A percentile compares a stretch with the other conserved stretches of the same genome.
Conservation (phyloP, 2,797 vertebrate species). For the Trachurus trachurus region DNA sequence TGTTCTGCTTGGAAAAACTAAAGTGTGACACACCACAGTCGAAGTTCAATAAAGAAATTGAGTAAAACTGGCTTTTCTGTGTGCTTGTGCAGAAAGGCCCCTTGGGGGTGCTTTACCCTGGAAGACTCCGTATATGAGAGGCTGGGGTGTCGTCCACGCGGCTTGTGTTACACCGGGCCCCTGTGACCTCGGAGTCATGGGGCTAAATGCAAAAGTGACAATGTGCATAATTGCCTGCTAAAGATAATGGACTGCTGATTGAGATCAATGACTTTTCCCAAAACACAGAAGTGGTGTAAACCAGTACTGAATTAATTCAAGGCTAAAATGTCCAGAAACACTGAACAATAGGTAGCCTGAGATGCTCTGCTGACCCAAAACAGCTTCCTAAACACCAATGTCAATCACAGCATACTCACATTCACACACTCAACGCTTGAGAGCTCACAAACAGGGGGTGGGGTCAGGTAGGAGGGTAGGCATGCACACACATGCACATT, state of each 20-base stretch:
- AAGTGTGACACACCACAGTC: constrained; percentile 87
- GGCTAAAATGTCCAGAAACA: constrained; percentile 48
- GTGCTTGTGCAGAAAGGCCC: constrained; percentile 87
- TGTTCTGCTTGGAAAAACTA: constrained; percentile 86
- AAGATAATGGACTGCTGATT: constrained; percentile 96
- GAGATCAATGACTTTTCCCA: constrained; percentile 91
- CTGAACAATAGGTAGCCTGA: constrained; percentile 50
- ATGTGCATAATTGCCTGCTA: constrained; percentile 95
- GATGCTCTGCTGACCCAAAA: constrained; percentile 51
- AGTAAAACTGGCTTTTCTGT: constrained; percentile 90
- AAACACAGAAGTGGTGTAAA: constrained; percentile 78
- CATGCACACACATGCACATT: constrained; percentile 32
- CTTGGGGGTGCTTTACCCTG: constrained; percentile 91
- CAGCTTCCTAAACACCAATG: constrained; percentile 67
- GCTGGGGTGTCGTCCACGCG: constrained; percentile 89
- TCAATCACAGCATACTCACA: constrained; percentile 65
- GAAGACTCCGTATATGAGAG: constrained; percentile 93
- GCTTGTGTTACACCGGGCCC: constrained; percentile 92
- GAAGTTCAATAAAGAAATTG: constrained; percentile 87
- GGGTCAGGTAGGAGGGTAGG: constrained; percentile 32
- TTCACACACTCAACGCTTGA: constrained; percentile 40
- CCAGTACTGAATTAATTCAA: constrained; percentile 48
- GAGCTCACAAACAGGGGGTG: constrained; percentile 30
- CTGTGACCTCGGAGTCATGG: constrained; percentile 90
- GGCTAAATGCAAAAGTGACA: constrained; percentile 97